These are phyloP conservation scores for Felis chaus DNA, from an alignment of 2,113 vertebrate genomes.

Conservation along the genomic window DNA sequence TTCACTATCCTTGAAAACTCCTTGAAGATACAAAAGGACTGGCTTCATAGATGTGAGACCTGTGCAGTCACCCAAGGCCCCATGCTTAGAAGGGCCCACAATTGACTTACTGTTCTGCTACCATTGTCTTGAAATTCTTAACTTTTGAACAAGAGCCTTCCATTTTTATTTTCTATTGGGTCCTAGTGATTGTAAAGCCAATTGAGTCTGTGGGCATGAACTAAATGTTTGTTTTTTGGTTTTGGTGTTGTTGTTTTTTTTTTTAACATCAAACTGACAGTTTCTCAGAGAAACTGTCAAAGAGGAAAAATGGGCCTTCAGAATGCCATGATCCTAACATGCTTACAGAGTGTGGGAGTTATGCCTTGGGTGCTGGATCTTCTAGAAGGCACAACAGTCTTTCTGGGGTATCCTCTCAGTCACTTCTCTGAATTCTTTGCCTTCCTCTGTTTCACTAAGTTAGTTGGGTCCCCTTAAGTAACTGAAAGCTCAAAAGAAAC, in stretches of 20 bases:
- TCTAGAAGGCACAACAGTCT: neutral
- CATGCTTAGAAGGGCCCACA: neutral
- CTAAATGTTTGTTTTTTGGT: conserved; percentile 32
- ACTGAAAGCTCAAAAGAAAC: neutral
- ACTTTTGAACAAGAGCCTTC: neutral
- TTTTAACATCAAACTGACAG: conserved; percentile 13
- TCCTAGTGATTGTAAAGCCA: neutral
- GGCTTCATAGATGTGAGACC: neutral
- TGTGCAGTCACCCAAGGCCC: neutral
- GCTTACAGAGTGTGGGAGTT: neutral
- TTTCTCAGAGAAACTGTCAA: conserved; percentile 33
- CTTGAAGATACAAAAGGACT: neutral
- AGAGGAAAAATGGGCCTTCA: neutral
- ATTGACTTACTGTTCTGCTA: neutral
- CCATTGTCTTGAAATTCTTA: conserved; percentile 12
- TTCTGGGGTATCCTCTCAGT: neutral
- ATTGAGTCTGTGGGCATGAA: neutral
- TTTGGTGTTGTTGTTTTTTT: no score
- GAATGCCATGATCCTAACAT: neutral
- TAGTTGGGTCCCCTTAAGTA: neutral
- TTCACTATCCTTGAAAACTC: neutral
- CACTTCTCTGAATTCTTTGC: neutral
- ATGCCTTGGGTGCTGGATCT: neutral
- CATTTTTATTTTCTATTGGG: conserved; percentile 21
- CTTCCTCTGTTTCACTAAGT: neutral